A percentile compares a stretch with the other conserved stretches of the same genome.
These are phyloP conservation scores for Distichodus sexfasciatus DNA, from an alignment of 2,797 vertebrate genomes.

Conservation along the genomic window DNA sequence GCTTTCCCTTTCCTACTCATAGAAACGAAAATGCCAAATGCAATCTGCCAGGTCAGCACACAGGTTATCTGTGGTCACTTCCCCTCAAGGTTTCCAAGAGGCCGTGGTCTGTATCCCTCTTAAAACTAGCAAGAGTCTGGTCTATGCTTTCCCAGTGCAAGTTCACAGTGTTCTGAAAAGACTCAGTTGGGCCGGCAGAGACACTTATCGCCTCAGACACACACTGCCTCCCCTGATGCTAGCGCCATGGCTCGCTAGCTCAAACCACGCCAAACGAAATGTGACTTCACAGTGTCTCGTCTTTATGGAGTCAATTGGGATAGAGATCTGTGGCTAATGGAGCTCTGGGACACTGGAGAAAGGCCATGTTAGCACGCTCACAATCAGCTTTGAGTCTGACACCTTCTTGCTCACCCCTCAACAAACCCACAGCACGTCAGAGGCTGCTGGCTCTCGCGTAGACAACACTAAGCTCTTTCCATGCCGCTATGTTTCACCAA, in stretches of 20 bases:
- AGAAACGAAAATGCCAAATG: neutral
- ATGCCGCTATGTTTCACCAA: neutral
- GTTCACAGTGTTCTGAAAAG: neutral
- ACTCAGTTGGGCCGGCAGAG: neutral
- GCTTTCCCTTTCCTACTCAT: neutral
- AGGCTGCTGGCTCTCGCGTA: neutral
- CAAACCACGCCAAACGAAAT: neutral
- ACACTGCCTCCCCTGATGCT: conserved; percentile 1
- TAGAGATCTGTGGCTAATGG: neutral
- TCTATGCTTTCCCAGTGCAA: neutral
- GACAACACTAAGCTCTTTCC: neutral
- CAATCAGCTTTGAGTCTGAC: neutral
- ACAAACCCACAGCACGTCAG: neutral
- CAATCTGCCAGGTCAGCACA: neutral
- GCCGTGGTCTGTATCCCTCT: neutral
- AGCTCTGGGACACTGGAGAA: neutral
- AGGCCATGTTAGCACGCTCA: neutral
- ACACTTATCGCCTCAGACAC: conserved; percentile 12
- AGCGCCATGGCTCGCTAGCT: neutral
- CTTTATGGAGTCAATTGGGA: neutral
- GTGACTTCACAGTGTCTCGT: neutral
- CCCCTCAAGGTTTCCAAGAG: neutral
- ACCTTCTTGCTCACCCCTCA: neutral
- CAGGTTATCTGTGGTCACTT: neutral
- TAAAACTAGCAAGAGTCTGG: conserved; percentile 3